Evolutionary conservation across 2,888 invertebrate genomes (phyloP), one percentile per base, ranked within the genome.

Genomic region (Podotricha telesiphe): DNA sequence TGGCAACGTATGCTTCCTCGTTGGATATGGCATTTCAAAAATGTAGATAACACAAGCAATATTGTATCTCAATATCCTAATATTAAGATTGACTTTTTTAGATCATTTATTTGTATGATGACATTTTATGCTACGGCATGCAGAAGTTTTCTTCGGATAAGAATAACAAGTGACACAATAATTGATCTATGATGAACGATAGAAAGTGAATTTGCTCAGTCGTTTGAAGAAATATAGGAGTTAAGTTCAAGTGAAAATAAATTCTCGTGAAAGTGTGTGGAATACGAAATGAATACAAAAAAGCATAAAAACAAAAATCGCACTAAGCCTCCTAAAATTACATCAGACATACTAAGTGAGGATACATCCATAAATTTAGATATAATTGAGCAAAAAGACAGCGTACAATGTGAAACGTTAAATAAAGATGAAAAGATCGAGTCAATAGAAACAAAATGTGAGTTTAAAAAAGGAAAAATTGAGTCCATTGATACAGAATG

Each of bases 271-370:
- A 58, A 73, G 59, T 61, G 48, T 58, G 22, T 10, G 59, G 15
- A 20, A 59, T 42, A 20, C 22, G 65, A 80, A 77, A 91, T 92
- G 91, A 88, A 88, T 73, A 77, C 80, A 68, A 91, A 88, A 80
- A 92, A 91, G 73, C 80, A 78, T 62, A 92, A 92, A 82, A 83
- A 82, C 77, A 93, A 90, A 85, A 86, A 86, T 67, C 85, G 81
- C 28, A 77, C 74, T 73, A 89, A 84, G 75, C 77, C 80, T 15
- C 8, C 75, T 68, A 28, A 84, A 79, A 79, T 73, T 65, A 81
- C 81, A 28, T 77, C 69, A 71, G 70, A 82, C 68, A 73, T 64
- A 51, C 63, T 47, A 20, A 78, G 78, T 62, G 64, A 66, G 40
- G 59, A 51, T 28, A 72, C 37, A 37, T 2, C 47, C 20, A 72